These are phyloP conservation scores for Athetis lepigone DNA, from an alignment of 2,888 invertebrate species.

Conservation along the genomic window DNA sequence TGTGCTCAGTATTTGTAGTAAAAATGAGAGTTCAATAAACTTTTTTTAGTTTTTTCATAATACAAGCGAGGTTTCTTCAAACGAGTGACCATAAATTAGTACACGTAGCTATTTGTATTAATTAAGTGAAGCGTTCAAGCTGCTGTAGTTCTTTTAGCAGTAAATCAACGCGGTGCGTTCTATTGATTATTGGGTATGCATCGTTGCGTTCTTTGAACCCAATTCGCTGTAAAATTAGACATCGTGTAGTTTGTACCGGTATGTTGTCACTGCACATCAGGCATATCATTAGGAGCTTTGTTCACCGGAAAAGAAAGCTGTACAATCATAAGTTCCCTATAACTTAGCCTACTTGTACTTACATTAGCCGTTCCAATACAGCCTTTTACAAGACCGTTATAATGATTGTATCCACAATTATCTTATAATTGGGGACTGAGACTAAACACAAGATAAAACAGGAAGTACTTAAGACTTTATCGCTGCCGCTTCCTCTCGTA, in stretches of 20 bases:
- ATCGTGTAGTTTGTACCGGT: constrained; percentile 20
- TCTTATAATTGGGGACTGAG: constrained; percentile 36
- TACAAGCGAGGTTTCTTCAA: constrained; percentile 16
- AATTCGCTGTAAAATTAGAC: constrained; percentile 13
- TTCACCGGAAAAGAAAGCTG: constrained; percentile 42
- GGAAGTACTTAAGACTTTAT: constrained; percentile 53
- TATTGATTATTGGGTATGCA: constrained; percentile 28
- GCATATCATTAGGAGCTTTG: constrained; percentile 28
- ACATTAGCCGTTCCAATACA: constrained; percentile 5
- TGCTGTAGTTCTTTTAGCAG: constrained; percentile 26
- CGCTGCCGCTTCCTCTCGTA: constrained; percentile 36
- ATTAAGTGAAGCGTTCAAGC: constrained; percentile 20
- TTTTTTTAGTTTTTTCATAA: constrained; percentile 14
- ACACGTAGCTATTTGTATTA: constrained; percentile 6
- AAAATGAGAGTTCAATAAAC: constrained; percentile 10
- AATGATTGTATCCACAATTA: constrained; percentile 39
- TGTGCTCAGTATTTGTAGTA: constrained; percentile 9
- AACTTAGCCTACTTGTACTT: constrained; percentile 21
- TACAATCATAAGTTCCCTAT: constrained; percentile 9
- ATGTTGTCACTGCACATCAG: constrained; percentile 17
- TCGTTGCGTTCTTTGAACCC: constrained; percentile 29
- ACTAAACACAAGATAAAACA: constrained; percentile 35
- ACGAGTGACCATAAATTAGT: constrained; percentile 10
- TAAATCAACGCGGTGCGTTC: constrained; percentile 22
- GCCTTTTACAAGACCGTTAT: constrained; percentile 5